These are phyloP conservation scores for Polyploca ridens DNA, from an alignment of 2,888 invertebrate genomes.

Conservation along the genomic window DNA sequence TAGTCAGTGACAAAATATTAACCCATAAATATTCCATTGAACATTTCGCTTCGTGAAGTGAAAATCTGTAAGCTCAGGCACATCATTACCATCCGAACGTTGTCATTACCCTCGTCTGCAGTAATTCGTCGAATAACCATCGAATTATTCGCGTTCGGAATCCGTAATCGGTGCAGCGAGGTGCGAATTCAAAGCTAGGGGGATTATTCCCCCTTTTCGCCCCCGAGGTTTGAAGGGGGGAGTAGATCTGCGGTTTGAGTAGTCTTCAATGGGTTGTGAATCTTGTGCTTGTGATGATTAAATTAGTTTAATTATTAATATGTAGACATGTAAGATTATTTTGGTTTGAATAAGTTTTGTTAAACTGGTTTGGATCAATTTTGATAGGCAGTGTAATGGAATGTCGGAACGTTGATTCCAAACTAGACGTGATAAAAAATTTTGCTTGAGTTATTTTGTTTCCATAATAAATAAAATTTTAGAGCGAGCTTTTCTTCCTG, in stretches of 20 bases:
- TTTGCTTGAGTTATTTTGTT: too few relatives aligned
- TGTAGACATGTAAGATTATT: not conserved
- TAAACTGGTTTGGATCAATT: not conserved
- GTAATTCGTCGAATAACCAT: slow-evolving; percentile 11
- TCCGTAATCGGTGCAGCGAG: slow-evolving; percentile 55
- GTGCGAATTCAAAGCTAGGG: slow-evolving; percentile 53
- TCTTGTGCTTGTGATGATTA: not conserved
- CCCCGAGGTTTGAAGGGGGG: not conserved
- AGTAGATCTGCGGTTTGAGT: not conserved
- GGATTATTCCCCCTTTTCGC: not conserved
- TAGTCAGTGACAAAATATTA: not conserved
- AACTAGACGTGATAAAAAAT: too few relatives aligned
- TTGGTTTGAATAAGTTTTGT: not conserved
- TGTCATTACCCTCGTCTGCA: not conserved
- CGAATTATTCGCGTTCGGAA: slow-evolving; percentile 44
- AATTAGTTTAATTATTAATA: not conserved
- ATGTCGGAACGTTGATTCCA: slow-evolving; percentile 2
- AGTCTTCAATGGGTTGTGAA: not conserved
- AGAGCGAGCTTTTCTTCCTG: too few relatives aligned
- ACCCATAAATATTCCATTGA: not conserved
- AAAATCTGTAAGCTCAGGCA: not conserved
- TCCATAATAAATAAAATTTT: too few relatives aligned
- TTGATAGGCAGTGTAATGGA: not conserved
- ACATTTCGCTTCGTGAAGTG: not conserved
- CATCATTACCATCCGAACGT: not conserved